Percentiles rank a stretch among this genome's conserved stretches.
Conservation (phyloP, 2,888 invertebrate genomes). For the Serrognathus titanus region DNA sequence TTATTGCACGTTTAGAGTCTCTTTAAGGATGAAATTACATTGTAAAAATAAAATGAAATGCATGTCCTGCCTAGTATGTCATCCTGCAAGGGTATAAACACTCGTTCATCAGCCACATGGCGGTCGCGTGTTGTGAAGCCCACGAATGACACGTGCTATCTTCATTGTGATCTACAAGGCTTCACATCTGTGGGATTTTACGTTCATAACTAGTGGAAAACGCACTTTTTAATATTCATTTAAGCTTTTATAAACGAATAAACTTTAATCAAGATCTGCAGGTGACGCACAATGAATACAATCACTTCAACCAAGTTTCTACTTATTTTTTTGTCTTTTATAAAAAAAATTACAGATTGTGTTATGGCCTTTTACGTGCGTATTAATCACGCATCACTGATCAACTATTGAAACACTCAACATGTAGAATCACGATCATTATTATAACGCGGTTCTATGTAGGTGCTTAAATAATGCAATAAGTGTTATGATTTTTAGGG, state of each 20-base stretch:
- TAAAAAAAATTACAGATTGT: too few species aligned
- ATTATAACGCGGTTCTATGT: not conserved
- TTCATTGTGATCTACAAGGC: constrained; percentile 11
- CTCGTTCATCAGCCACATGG: constrained; percentile 40
- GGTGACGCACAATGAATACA: too few species aligned
- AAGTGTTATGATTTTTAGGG: constrained; percentile 22
- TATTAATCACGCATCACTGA: not conserved
- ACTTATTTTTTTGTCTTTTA: too few species aligned
- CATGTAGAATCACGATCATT: not conserved
- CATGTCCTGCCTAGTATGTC: not conserved
- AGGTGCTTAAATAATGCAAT: constrained; percentile 13
- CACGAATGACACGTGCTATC: constrained; percentile 22
- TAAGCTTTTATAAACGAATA: too few species aligned
- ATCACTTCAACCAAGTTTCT: too few species aligned
- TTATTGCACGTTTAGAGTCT: too few species aligned
- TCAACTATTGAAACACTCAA: not conserved
- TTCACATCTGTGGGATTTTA: constrained; percentile 4
- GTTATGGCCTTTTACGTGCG: not conserved
- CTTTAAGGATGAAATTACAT: too few species aligned
- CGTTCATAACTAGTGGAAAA: too few species aligned
- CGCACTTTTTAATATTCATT: too few species aligned
- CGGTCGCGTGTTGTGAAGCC: constrained; percentile 45
- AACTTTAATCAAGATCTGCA: too few species aligned
- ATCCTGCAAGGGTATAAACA: not conserved
- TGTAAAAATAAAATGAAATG: not conserved